A percentile compares a stretch with the other conserved stretches of the same genome.
Evolutionary conservation across 2,797 vertebrate genomes (phyloP).

Genomic region (Morelia viridis): DNA sequence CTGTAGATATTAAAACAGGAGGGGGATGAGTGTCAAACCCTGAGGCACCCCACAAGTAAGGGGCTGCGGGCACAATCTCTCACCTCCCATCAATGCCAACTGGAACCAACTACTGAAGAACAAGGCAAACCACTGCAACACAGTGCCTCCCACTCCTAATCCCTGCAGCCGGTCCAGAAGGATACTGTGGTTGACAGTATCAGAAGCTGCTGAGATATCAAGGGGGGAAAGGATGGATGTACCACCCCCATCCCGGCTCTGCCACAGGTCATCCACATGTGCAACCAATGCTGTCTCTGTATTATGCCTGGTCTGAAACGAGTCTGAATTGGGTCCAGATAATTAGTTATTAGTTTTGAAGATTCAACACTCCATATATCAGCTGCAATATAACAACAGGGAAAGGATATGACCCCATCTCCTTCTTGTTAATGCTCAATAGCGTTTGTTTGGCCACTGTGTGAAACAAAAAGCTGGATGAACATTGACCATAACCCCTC

Average conservation of each 20-base stretch:
- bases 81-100: not conserved
- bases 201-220: no score
- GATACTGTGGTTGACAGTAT: no score
- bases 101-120: not conserved
- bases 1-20: not conserved
- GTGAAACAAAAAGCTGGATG: no score
- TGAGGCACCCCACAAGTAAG: not conserved
- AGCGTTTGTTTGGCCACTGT: no score
- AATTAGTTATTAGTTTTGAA: not conserved
- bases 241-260: not conserved
- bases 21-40: not conserved
- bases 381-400: not conserved
- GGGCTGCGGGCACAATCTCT: not conserved
- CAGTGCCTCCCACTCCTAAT: not conserved
- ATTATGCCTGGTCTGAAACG: not conserved
- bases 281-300: not conserved
- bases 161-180: not conserved
- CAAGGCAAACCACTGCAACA: not conserved
- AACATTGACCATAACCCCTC: no score
- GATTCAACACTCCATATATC: no score
- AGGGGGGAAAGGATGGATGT: not conserved
- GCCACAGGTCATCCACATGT: not conserved
- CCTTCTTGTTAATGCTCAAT: no score
- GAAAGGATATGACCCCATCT: not conserved
- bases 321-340: not conserved